phyloP scores from a whole-genome alignment of 2,888 invertebrate species.

The Cylloceria caligata region DNA sequence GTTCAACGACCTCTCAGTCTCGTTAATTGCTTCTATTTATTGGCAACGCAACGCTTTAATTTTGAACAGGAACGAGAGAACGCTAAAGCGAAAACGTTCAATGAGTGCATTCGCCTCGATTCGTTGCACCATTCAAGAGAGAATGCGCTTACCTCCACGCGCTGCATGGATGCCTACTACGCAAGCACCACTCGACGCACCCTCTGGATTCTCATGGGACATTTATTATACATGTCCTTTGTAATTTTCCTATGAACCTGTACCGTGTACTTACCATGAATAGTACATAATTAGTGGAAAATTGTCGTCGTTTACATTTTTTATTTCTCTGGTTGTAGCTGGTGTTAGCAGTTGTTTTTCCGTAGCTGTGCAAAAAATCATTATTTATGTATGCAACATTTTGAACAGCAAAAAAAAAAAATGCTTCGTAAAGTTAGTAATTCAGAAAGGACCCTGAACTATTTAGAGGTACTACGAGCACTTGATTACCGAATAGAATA shows the following conservation, averaged over 20 bases:
- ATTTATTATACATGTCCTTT: slow-evolving; percentile 44
- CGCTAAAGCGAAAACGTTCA: not conserved
- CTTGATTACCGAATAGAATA: no score
- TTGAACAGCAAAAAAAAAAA: not conserved
- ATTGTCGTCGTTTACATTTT: no score
- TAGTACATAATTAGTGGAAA: not conserved
- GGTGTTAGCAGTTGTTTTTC: no score
- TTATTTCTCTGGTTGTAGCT: no score
- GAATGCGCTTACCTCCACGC: slow-evolving; percentile 64
- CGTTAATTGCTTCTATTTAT: slow-evolving; percentile 17
- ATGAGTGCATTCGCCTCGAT: not conserved
- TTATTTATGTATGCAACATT: no score
- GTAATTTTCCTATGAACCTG: slow-evolving; percentile 1
- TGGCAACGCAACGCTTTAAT: not conserved
- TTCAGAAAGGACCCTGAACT: not conserved
- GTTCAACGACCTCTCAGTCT: slow-evolving; percentile 9
- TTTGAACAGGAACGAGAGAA: not conserved
- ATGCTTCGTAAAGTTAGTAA: not conserved
- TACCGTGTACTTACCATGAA: not conserved
- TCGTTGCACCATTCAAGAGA: slow-evolving; percentile 23
- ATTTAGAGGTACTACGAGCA: no score
- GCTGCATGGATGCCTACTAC: slow-evolving; percentile 73
- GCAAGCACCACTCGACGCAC: slow-evolving; percentile 80
- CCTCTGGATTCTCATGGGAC: slow-evolving; percentile 80
- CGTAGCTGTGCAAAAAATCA: no score